Base-by-base conservation (phyloP, 2,797 vertebrate genomes). In the Chelon labrosus region DNA sequence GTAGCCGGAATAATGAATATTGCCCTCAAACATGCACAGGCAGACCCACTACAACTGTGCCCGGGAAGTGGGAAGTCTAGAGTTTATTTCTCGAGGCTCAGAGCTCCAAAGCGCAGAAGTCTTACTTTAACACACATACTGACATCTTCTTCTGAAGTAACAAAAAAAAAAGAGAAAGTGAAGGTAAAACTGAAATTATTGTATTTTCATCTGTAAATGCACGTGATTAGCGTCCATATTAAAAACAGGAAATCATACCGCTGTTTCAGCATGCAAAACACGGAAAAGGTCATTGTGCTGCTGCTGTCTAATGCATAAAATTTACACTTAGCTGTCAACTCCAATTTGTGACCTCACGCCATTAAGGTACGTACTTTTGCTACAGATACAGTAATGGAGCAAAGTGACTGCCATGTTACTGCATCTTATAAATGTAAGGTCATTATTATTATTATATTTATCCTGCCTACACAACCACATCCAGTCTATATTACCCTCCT, bases 1-100 rank as follows among this genome's bases (percentile, higher is more conserved):
- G 87, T 89, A 79, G 81, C 62, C 70, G 72, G 71, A 74, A 73
- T 88, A 85, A 89, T 86, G 72, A 90, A 86, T 64, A 83, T 59
- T 39, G 57, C 51, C 10, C 46, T 57, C 61, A 65, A 68, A 72
- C 58, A 70, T 22, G 62, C 20, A 62, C 39, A 55, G 64, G 65
- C n/a, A 47, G 55, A 38, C 37, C 22, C 17, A 61, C 61, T 25
- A 31, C 47, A 72, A 59, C 41, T 54, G 20, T 12, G 20, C 14
- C 20, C 62, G 53, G 4, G 7, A 61, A 70, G 37, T 50, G 65
- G 41, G 41, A 46, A 47, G n/a, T 12, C 62, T 8, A 59, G 35
- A 56, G 25, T 75, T 31, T 27, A 49, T 51, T 60, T 42, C 5
- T 51, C 62, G 56, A 65, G 53, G 49, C 27, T 58, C 25, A 49